Evolutionary conservation across 2,113 vertebrate species (phyloP), one percentile per base, ranked within the genome.

Genomic region (Coptodon bakossiorum): DNA sequence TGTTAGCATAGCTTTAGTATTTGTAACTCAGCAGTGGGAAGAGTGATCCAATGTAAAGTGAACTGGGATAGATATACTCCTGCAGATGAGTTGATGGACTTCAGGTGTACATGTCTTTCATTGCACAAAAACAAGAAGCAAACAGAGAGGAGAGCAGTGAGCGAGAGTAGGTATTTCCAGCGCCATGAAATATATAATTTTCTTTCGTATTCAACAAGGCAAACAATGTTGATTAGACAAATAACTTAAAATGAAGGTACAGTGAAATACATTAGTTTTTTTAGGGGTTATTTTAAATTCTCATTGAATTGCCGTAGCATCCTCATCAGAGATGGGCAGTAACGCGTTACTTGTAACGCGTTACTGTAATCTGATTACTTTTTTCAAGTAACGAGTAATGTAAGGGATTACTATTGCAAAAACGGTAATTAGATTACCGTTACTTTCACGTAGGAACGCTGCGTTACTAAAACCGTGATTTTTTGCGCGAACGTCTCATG

Each of bases 191-290:
- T 40, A 16, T 14, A 3, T 43, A 71, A 22, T 24, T 43, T 36
- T 71, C 66, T 66, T 66, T 66, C 12, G 8, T 24, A 43, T 43
- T 71, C 38, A 73, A 27, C 3, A 5, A 73, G 22, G 66, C 12
- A 27, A 68, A 38, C 34, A 3, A 6, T 27, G 22, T 0, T 73
- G n/a, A 43, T 71, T 43, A 43, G 66, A 40, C 3, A 0, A 38
- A 68, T 68, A 22, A 68, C 36, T 68, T 68, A 2, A 71, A 71
- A 68, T 66, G 0, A 5, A 66, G 40, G 19, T 68, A 68, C 63
- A 68, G 19, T 66, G 34, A 38, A 66, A 43, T 14, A 40, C 6
- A 3, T 22, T 24, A 0, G 5, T 3, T 29, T 29, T 36, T 45
- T 73, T 6, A n/a, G 13, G 12, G 66, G 40, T 16, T 43, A 45